A percentile compares a stretch with the other conserved stretches of the same genome.
Conservation (phyloP, 2,113 vertebrate species). For the Miniopterus natalensis region DNA sequence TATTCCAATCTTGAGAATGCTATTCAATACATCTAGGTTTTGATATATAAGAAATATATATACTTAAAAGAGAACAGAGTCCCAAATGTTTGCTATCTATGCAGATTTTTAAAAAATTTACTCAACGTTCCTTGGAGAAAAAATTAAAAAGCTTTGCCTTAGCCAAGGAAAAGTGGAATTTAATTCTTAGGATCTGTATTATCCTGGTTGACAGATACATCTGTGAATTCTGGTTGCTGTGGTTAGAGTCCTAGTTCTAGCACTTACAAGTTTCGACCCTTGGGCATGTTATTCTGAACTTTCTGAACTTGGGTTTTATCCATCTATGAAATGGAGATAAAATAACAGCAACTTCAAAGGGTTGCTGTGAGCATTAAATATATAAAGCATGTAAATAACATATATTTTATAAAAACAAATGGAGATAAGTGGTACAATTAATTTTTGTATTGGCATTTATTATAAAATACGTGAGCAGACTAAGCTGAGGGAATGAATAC, state of each 20-base stretch:
- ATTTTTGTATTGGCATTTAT: neutral
- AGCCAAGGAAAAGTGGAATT: neutral
- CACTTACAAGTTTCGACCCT: neutral
- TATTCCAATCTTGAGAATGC: neutral
- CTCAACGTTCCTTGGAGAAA: neutral
- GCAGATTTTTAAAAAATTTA: neutral
- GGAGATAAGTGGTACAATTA: neutral
- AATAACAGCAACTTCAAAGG: neutral
- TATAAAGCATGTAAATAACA: neutral
- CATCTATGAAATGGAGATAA: neutral
- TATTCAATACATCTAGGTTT: neutral
- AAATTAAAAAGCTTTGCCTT: neutral
- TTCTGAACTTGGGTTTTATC: neutral
- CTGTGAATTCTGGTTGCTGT: neutral
- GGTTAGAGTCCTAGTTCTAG: neutral
- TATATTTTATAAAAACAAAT: neutral
- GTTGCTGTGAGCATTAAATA: neutral
- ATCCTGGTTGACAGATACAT: neutral
- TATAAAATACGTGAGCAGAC: neutral
- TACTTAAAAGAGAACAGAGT: neutral
- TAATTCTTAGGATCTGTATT: neutral
- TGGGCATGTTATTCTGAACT: neutral
- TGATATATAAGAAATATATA: neutral
- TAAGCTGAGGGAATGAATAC: neutral
- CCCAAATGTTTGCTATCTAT: neutral